These are phyloP conservation scores for Phyllotreta striolata DNA, from an alignment of 2,888 invertebrate genomes.

Conservation along the genomic window DNA sequence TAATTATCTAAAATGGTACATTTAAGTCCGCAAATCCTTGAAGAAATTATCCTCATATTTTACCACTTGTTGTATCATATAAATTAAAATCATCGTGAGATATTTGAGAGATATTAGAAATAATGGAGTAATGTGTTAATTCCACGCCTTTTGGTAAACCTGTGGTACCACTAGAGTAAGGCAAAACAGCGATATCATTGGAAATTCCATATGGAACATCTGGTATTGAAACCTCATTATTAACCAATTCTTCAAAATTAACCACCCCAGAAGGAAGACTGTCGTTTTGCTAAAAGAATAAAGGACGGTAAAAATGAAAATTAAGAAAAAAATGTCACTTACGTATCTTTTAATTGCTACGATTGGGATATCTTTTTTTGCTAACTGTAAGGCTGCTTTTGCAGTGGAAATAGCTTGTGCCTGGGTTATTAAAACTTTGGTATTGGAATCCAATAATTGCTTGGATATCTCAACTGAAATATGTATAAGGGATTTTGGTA, in stretches of 20 bases:
- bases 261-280: conserved; percentile 32
- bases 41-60: neutral
- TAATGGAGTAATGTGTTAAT: conserved; percentile 64
- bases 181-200: conserved; percentile 72
- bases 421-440: conserved; percentile 71
- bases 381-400: conserved; percentile 59
- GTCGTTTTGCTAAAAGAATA: conserved; percentile 35
- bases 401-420: conserved; percentile 65
- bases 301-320: neutral
- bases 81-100: conserved; percentile 30
- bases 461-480: conserved; percentile 75
- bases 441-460: conserved; percentile 69
- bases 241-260: conserved; percentile 35
- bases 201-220: conserved; percentile 62
- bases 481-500: neutral
- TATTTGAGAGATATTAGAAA: conserved; percentile 44
- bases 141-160: conserved; percentile 81
- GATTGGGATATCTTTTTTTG: conserved; percentile 63
- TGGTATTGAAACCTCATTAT: conserved; percentile 60
- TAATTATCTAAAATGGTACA: conserved; percentile 57
- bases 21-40: too few relatives aligned
- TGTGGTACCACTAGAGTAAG: conserved; percentile 86
- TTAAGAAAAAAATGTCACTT: conserved; percentile 20
- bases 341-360: conserved; percentile 64
- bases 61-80: conserved; percentile 34